Evolutionary conservation across 1,140 invertebrate species (phyloP).

Genomic region (Eubasilissa regina): DNA sequence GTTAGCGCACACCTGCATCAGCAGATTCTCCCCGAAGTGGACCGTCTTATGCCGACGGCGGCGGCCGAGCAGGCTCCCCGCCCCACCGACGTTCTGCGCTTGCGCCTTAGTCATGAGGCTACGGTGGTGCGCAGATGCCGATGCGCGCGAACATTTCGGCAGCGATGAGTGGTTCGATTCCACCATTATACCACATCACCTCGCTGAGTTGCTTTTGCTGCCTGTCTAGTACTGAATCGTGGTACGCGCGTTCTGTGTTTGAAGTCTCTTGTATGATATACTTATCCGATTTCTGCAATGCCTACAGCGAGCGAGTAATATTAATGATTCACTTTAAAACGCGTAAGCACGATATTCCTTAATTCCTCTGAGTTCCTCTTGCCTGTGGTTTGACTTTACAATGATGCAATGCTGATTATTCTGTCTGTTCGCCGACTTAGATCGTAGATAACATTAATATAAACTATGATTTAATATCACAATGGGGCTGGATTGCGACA

Average conservation of each 20-base stretch:
- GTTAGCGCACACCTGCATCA: slow-evolving; percentile 80
- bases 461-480: slow-evolving; percentile 42
- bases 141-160: slow-evolving; percentile 68
- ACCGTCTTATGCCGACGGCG: slow-evolving; percentile 82
- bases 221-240: neutral
- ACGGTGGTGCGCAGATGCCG: slow-evolving; percentile 65
- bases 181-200: slow-evolving; percentile 73
- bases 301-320: no score
- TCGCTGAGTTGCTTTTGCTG: slow-evolving; percentile 59
- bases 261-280: neutral
- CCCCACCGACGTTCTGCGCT: slow-evolving; percentile 61
- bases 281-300: no score
- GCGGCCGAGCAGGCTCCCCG: slow-evolving; percentile 71
- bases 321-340: no score
- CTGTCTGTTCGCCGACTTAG: neutral
- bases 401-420: neutral
- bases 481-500: slow-evolving; percentile 21
- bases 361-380: no score
- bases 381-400: neutral
- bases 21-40: slow-evolving; percentile 81
- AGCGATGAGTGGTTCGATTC: slow-evolving; percentile 71
- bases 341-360: no score
- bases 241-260: neutral
- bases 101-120: slow-evolving; percentile 58
- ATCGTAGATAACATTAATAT: slow-evolving; percentile 26